These are phyloP conservation scores for Ateles fusciceps DNA, from an alignment of 2,797 vertebrate genomes.

Conservation along the genomic window DNA sequence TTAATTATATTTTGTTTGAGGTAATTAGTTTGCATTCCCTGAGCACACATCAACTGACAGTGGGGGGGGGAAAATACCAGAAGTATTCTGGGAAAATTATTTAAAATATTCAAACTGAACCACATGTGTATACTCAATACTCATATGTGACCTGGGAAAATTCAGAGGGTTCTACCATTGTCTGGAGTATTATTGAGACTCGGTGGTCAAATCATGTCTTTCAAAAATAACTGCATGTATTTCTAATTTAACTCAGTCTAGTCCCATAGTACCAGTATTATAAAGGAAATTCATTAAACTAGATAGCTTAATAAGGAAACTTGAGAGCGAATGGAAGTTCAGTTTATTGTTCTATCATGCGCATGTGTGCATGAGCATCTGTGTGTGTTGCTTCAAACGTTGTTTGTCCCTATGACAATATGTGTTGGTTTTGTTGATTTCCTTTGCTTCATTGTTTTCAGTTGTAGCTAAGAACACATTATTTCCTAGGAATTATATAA, in stretches of 20 bases:
- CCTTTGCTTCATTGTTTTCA: conserved; percentile 33
- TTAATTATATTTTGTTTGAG: conserved; percentile 56
- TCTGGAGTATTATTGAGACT: not conserved
- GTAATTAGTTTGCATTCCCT: conserved; percentile 59
- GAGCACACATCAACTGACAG: not conserved
- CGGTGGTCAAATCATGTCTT: not conserved
- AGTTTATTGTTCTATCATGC: not conserved
- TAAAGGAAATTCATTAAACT: not conserved
- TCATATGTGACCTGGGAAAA: not conserved
- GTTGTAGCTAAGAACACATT: conserved; percentile 40
- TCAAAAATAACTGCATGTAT: not conserved
- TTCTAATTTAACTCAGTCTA: not conserved
- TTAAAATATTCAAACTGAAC: conserved; percentile 8
- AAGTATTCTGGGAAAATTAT: not conserved
- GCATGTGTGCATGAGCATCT: not conserved
- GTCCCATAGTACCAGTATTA: not conserved
- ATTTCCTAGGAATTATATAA: conserved; percentile 1
- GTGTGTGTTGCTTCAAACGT: not conserved
- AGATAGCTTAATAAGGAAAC: not conserved
- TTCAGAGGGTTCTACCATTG: not conserved
- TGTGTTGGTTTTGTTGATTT: not conserved
- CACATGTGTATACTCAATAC: not conserved
- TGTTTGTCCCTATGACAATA: not conserved
- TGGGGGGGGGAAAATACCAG: not conserved
- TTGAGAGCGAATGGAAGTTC: not conserved